phyloP scores from a whole-genome alignment of 2,113 vertebrate species.

The Lontra canadensis region DNA sequence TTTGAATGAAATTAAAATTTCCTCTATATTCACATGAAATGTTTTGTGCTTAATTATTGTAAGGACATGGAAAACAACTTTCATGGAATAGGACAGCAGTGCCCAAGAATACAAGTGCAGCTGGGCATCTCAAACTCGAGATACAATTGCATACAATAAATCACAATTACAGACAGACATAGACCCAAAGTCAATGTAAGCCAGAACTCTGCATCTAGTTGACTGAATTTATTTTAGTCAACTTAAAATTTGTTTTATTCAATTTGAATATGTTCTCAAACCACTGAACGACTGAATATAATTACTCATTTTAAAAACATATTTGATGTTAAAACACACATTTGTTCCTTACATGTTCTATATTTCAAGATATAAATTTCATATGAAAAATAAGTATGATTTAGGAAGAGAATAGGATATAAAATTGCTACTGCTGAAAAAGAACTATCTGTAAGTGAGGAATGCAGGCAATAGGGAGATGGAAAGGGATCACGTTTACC shows the following conservation, averaged over 20 bases:
- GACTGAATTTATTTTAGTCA: conserved; percentile 8
- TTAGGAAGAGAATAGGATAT: neutral
- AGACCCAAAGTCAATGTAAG: neutral
- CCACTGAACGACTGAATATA: neutral
- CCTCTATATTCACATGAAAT: conserved; percentile 24
- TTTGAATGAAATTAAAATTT: conserved; percentile 13
- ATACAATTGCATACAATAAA: neutral
- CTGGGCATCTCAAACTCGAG: neutral
- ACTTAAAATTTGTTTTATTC: neutral
- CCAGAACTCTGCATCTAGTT: neutral
- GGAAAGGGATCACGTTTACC: neutral
- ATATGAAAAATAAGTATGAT: neutral
- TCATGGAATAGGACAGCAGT: neutral
- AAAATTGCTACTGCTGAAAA: neutral
- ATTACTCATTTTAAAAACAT: neutral
- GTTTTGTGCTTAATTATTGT: neutral
- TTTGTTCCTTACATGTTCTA: neutral
- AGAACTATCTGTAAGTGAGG: neutral
- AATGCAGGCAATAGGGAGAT: neutral
- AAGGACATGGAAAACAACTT: neutral
- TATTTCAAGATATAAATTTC: neutral
- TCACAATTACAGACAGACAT: neutral
- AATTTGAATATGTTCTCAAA: neutral
- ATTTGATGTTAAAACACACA: neutral
- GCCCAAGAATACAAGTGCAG: neutral